Percentiles rank a stretch among this genome's conserved stretches.
Evolutionary conservation across 2,797 vertebrate genomes (phyloP).

Genomic region (Morus bassanus): DNA sequence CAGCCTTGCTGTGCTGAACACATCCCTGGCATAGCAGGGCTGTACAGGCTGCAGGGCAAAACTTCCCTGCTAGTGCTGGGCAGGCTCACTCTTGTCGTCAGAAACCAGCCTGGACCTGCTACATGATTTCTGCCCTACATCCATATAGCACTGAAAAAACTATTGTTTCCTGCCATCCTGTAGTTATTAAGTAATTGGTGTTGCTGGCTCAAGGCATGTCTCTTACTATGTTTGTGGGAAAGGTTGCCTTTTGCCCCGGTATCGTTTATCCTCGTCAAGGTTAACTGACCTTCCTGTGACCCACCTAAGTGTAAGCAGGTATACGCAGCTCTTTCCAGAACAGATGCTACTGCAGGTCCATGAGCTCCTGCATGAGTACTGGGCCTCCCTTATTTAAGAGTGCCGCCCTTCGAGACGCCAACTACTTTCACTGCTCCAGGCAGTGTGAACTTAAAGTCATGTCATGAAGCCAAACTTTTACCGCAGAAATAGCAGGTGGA

Average conservation of each 20-base stretch:
- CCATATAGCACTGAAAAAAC: not conserved
- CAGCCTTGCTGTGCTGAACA: not conserved
- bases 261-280: not conserved
- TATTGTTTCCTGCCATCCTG: not conserved
- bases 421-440: not conserved
- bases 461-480: not conserved
- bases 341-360: not conserved
- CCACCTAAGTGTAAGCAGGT: not conserved
- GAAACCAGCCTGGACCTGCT: not conserved
- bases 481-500: not conserved
- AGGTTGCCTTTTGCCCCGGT: not conserved
- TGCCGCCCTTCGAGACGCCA: not conserved
- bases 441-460: not conserved
- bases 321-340: not conserved
- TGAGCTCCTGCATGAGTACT: fast-evolving
- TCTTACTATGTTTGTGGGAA: fast-evolving
- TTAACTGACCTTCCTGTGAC: not conserved
- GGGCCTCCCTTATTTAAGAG: not conserved
- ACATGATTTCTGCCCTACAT: not conserved
- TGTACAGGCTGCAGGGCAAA: not conserved
- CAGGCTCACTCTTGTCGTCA: not conserved
- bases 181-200: not conserved
- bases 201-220: not conserved
- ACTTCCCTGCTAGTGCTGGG: not conserved
- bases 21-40: not conserved